These are phyloP conservation scores for Acropternis orthonyx DNA, from an alignment of 2,797 vertebrate species.

Conservation along the genomic window DNA sequence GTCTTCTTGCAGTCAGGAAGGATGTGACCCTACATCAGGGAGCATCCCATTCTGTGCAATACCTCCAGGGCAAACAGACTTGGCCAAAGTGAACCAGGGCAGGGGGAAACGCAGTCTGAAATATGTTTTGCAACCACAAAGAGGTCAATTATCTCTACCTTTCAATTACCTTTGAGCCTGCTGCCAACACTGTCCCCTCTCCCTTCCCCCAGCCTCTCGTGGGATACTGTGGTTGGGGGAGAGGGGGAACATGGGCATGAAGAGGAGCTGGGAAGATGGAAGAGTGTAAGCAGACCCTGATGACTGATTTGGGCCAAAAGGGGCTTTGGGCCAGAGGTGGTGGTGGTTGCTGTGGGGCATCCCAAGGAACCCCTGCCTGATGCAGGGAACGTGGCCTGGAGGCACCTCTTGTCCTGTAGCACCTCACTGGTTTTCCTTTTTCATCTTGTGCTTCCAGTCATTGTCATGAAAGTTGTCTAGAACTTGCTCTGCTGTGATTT, in stretches of 20 bases:
- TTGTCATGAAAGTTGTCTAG: neutral
- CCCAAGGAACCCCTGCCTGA: neutral
- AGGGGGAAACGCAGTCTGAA: neutral
- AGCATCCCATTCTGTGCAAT: neutral
- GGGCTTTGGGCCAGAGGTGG: neutral
- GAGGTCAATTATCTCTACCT: neutral
- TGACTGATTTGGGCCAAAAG: neutral
- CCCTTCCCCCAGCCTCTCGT: rapidly evolving
- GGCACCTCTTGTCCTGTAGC: neutral
- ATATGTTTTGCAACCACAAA: neutral
- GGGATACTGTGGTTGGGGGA: rapidly evolving
- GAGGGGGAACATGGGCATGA: neutral
- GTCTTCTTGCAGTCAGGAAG: neutral
- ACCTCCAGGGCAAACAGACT: neutral
- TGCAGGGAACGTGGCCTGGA: neutral
- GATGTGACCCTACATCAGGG: neutral
- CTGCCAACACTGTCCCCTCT: neutral
- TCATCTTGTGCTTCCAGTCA: neutral
- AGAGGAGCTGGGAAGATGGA: neutral
- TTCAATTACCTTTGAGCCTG: neutral
- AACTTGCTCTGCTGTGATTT: neutral
- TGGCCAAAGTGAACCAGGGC: neutral
- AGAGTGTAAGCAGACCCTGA: neutral
- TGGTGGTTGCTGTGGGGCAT: neutral
- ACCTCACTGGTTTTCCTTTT: neutral